A percentile compares a stretch with the other conserved stretches of the same genome.
phyloP scores from a whole-genome alignment of 2,888 invertebrate genomes.

The Synergus laeviventris region DNA sequence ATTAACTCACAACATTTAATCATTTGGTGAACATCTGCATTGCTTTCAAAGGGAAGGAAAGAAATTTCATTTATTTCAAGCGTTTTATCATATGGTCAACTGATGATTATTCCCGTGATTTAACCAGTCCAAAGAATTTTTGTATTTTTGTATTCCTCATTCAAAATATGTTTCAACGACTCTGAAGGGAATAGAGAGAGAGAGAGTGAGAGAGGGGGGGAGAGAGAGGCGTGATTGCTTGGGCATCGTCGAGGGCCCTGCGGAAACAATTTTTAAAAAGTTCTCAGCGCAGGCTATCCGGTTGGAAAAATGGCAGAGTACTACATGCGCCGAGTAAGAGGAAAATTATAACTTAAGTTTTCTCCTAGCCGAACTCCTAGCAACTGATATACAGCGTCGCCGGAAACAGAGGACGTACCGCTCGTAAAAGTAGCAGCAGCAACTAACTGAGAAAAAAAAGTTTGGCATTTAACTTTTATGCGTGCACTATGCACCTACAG shows the following conservation, averaged over 20 bases:
- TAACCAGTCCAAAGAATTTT: neutral
- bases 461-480: slow-evolving; percentile 39
- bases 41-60: neutral
- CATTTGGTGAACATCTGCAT: neutral
- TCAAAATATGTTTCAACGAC: slow-evolving; percentile 6
- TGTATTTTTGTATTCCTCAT: slow-evolving; percentile 2
- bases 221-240: neutral
- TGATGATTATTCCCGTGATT: neutral
- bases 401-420: slow-evolving; percentile 28
- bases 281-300: slow-evolving; percentile 5
- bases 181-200: neutral
- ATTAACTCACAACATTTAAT: slow-evolving; percentile 7
- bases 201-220: neutral
- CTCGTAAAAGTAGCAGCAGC: slow-evolving; percentile 35
- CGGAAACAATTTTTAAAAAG: slow-evolving; percentile 30
- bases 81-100: neutral
- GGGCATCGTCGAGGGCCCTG: neutral
- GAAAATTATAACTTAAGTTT: slow-evolving; percentile 61
- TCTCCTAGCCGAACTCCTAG: slow-evolving; percentile 51
- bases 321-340: slow-evolving; percentile 36
- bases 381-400: slow-evolving; percentile 52
- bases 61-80: neutral
- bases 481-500: slow-evolving; percentile 36
- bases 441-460: slow-evolving; percentile 34
- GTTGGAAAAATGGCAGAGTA: slow-evolving; percentile 39